Evolutionary conservation across 2,888 invertebrate genomes (phyloP).

Genomic region (Eupelmus urozonus): DNA sequence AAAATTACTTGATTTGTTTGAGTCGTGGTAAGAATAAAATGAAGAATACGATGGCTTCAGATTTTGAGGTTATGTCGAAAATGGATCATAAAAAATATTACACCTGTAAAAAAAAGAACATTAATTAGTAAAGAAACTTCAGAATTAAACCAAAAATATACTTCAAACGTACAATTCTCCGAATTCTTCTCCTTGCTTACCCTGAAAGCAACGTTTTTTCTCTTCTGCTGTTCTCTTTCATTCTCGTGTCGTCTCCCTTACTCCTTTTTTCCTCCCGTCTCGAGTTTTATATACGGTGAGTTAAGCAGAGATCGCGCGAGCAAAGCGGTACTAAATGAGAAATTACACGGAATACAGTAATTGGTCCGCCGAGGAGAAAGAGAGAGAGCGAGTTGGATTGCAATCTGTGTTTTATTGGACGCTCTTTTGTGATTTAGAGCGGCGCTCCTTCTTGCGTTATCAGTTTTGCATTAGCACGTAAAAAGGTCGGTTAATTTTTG

Average conservation of each 20-base stretch:
- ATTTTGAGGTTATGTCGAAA: no score
- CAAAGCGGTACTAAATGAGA: slow-evolving; percentile 50
- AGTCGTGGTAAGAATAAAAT: no score
- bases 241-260: slow-evolving; percentile 5
- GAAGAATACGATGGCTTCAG: no score
- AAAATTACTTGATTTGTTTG: no score
- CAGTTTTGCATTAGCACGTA: slow-evolving; percentile 41
- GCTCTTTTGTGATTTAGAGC: slow-evolving; percentile 50
- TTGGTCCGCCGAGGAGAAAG: slow-evolving; percentile 10
- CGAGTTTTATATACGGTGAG: slow-evolving; percentile 41
- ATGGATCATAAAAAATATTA: no score
- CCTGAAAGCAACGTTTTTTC: background rate
- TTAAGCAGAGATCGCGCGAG: slow-evolving; percentile 42
- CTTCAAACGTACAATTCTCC: no score
- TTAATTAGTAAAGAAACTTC: background rate
- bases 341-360: slow-evolving; percentile 57
- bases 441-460: slow-evolving; percentile 28
- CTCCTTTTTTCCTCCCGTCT: slow-evolving; percentile 23
- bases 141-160: slow-evolving; percentile 47
- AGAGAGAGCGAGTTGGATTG: slow-evolving; percentile 32
- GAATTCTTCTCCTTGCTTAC: background rate
- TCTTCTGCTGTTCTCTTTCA: background rate
- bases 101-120: no score
- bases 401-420: slow-evolving; percentile 55
- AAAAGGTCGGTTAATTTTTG: slow-evolving; percentile 11